Base-by-base conservation (phyloP, 1,140 invertebrate species). In the Drosophila serrata region DNA sequence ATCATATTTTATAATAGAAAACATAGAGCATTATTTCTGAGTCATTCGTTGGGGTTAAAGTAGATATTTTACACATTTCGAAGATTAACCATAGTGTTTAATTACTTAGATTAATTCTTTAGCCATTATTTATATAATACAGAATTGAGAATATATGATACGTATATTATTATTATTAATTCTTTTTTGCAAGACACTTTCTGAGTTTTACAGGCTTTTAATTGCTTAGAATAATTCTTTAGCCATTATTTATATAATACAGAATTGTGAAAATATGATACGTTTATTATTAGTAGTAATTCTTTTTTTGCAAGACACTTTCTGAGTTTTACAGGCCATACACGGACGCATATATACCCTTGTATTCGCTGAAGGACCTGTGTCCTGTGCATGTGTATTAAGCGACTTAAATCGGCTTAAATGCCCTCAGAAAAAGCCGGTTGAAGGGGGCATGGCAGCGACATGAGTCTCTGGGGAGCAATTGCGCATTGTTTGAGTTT, bases 401-500 rank as follows among this genome's bases (percentile, higher is more conserved):
- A 75, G 69, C 82, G 60, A 67, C 69, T 87, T 70, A 86, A 87
- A 79, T 64, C 69, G 63, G 75, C 82, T 86, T 87, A 82, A 87
- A 87, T 75, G 82, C 61, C 17, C 19, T 24, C 53, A 22, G 49
- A 64, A 61, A 37, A 11, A 19, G 35, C n/a, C 22, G n/a, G 48
- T 13, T 9, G 27, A 31, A 39, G 27, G 12, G 22, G 59, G 61
- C 35, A 24, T 43, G 60, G 35, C 45, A 60, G 49, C 33, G 46
- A 40, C 3, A 55, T 68, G 40, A 55, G 46, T 42, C 65, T 45
- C 56, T 29, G 43, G 82, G 56, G 64, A 64, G 29, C 69, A 37
- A 56, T 46, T 57, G 62, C 35, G 39, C 48, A 69, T 51, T 68
- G 53, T 58, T 58, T 56, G 69, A 46, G 45, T 75, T 72, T 45